These are phyloP conservation scores for Indicator maculatus DNA, from an alignment of 2,113 vertebrate genomes.

Conservation along the genomic window DNA sequence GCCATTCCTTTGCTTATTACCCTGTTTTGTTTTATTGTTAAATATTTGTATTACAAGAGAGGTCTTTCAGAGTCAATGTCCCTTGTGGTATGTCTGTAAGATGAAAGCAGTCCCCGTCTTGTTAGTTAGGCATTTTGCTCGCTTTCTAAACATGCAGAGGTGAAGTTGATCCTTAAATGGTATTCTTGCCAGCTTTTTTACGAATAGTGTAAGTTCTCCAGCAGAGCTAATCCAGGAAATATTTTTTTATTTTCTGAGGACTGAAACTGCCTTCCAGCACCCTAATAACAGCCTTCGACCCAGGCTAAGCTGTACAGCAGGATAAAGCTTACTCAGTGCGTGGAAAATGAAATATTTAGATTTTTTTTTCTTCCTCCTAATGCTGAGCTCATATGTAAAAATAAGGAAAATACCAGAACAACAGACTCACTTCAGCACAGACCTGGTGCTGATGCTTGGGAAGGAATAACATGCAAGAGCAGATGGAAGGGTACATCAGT, in stretches of 20 bases:
- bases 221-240: neutral
- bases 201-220: accelerated
- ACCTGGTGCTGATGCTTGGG: neutral
- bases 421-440: neutral
- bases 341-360: neutral
- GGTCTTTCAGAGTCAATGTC: neutral
- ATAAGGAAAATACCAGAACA: neutral
- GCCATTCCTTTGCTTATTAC: neutral
- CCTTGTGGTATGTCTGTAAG: neutral
- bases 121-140: neutral
- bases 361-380: neutral
- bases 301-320: neutral
- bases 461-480: neutral
- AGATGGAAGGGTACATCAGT: neutral
- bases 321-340: neutral
- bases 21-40: neutral
- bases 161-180: neutral
- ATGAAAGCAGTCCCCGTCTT: neutral
- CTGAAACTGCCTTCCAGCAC: neutral
- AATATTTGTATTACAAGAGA: neutral
- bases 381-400: neutral
- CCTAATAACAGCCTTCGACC: neutral
- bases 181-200: neutral
- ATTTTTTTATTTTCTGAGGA: neutral
- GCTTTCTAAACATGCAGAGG: neutral